Conservation (phyloP, 2,113 vertebrate species). For the Antechinus stuartii region DNA sequence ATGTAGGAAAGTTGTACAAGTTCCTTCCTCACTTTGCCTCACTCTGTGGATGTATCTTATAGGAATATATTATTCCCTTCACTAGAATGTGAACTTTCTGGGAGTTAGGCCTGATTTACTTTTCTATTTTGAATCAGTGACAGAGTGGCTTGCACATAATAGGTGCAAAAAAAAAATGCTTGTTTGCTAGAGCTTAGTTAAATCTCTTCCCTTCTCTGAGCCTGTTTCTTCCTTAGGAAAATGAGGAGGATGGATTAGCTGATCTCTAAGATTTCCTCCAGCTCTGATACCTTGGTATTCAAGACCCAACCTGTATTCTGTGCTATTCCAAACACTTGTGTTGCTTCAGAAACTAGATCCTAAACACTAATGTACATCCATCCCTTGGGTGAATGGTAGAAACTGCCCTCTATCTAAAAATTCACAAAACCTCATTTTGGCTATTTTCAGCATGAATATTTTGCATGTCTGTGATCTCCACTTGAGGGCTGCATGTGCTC, state of each 20-base stretch:
- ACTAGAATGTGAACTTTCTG: neutral
- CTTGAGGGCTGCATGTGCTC: slow-evolving; percentile 81
- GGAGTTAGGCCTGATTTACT: neutral
- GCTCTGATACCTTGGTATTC: neutral
- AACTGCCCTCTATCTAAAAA: neutral
- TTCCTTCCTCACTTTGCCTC: neutral
- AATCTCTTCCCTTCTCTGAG: neutral
- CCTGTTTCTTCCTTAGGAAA: neutral
- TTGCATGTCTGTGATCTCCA: slow-evolving; percentile 80
- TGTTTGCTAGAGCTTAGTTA: neutral
- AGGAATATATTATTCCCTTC: neutral
- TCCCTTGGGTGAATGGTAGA: neutral
- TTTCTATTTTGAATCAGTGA: neutral
- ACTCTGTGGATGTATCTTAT: neutral
- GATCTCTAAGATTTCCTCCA: neutral
- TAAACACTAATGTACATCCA: neutral
- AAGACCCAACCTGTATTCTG: neutral
- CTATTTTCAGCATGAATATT: slow-evolving; percentile 78
- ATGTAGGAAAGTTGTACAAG: neutral
- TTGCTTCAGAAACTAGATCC: neutral
- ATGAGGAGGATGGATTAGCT: neutral
- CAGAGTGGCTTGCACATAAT: neutral
- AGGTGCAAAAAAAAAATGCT: neutral
- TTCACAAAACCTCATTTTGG: neutral
- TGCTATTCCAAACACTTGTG: neutral